Base-by-base conservation (phyloP, 2,113 vertebrate genomes). In the Morone saxatilis region DNA sequence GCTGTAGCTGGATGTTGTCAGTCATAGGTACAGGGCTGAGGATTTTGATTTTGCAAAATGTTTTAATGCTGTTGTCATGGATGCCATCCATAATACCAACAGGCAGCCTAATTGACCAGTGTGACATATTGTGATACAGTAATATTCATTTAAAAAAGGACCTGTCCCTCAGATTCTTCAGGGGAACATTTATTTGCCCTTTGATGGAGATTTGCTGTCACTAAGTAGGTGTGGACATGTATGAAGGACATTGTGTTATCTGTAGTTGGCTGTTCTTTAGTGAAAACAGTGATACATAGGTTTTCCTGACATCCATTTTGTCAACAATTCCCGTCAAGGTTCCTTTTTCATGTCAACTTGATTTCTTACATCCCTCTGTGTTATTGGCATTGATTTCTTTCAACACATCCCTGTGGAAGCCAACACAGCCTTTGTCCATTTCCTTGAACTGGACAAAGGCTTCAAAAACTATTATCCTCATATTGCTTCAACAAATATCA, bases 341-440 rank as follows among this genome's bases (percentile, higher is more conserved):
- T 76, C 10, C 6, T 22, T 66, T 50, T 53, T 54, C 38, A 19
- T 70, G 56, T 66, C 40, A 63, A 41, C 62, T 14, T 25, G 19
- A n/a, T 51, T 41, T 43, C 22, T 53, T 9, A 61, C 16, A 36
- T n/a, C 75, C 16, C 45, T 61, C 14, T 43, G 40, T 71, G 81
- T 48, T 61, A 59, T 36, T 70, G 71, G 1, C 59, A 85, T 59
- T 71, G 76, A 76, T 71, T 70, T 65, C n/a, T 63, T 50, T 80
- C 65, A 59, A 17, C 47, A 22, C 31, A 8, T 78, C 22, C 25
- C 16, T 25, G 38, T 38, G 68, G n/a, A 61, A 60, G 45, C 22
- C 57, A 71, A 41, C 59, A 47, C 36, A 22, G 45, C 11, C 36
- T 60, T 67, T 61, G 50, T 63, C 38, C 16, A 25, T 51, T 48